Evolutionary conservation across 2,888 invertebrate genomes (phyloP).

Genomic region (Athalia cordata): DNA sequence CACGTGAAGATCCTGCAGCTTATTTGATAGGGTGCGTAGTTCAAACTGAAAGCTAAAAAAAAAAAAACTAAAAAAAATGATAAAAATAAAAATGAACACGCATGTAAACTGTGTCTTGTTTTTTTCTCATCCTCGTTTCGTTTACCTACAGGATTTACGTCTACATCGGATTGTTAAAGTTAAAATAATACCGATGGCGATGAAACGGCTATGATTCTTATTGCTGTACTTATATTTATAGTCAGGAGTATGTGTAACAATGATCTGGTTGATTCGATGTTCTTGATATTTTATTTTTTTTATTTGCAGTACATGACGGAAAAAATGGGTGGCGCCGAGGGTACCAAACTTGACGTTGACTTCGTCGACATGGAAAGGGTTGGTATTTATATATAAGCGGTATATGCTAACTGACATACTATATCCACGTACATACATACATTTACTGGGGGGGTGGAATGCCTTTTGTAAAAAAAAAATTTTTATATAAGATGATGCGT

Average conservation of each 20-base stretch:
- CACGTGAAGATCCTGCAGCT: neutral
- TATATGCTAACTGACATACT: no score
- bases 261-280: no score
- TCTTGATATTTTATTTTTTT: no score
- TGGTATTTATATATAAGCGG: slow-evolving; percentile 70
- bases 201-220: no score
- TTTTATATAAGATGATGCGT: slow-evolving; percentile 8
- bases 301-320: slow-evolving; percentile 97
- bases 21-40: neutral
- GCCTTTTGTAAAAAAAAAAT: neutral
- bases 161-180: no score
- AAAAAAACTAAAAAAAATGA: neutral
- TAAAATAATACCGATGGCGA: no score
- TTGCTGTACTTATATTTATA: no score
- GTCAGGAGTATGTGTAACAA: no score
- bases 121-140: slow-evolving; percentile 27
- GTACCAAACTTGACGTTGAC: slow-evolving; percentile 98
- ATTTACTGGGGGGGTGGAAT: neutral
- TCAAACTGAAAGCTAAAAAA: neutral
- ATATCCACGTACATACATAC: neutral
- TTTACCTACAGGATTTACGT: no score
- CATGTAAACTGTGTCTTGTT: neutral
- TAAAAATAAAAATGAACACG: neutral
- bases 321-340: slow-evolving; percentile 99
- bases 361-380: slow-evolving; percentile 99